Evolutionary conservation across 2,888 invertebrate species (phyloP).

Genomic region (Ormyrus thymus): DNA sequence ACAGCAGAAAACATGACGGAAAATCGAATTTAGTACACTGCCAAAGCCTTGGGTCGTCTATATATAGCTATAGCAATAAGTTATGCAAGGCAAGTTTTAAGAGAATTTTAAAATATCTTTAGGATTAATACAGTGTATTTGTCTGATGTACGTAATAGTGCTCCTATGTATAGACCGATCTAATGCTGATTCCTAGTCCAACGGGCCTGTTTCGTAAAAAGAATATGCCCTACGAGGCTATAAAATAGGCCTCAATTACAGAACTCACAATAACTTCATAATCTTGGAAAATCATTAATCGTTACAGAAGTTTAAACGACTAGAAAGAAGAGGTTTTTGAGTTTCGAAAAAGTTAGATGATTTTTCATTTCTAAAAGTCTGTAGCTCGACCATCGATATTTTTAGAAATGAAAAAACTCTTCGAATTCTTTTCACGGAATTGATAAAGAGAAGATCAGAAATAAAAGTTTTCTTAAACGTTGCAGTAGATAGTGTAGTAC

Average conservation of each 20-base stretch:
- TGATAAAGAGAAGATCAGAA: constrained; percentile 22
- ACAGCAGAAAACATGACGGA: constrained; percentile 60
- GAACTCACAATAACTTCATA: constrained; percentile 59
- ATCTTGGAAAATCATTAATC: constrained; percentile 59
- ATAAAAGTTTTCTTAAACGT: constrained; percentile 43
- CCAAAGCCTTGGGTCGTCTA: constrained; percentile 75
- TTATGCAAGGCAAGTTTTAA: constrained; percentile 36
- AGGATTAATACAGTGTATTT: constrained; percentile 18
- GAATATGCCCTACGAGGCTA: constrained; percentile 59
- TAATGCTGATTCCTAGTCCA: constrained; percentile 73
- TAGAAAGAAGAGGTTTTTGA: constrained; percentile 45
- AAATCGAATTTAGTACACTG: constrained; percentile 73
- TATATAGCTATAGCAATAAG: constrained; percentile 64
- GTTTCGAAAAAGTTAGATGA: constrained; percentile 16
- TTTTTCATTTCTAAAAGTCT: constrained; percentile 34
- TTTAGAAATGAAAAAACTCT: not conserved
- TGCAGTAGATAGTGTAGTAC: constrained; percentile 50
- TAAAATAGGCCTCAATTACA: constrained; percentile 58
- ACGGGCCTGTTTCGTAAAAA: constrained; percentile 65
- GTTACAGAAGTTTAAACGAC: constrained; percentile 39
- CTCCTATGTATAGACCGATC: constrained; percentile 70
- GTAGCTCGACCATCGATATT: not conserved
- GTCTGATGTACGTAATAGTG: constrained; percentile 37
- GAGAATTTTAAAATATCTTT: constrained; percentile 30
- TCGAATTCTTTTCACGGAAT: not conserved